Percentiles rank a stretch among this genome's conserved stretches.
Evolutionary conservation across 2,797 vertebrate species (phyloP).

Genomic region (Simalia tracyae): DNA sequence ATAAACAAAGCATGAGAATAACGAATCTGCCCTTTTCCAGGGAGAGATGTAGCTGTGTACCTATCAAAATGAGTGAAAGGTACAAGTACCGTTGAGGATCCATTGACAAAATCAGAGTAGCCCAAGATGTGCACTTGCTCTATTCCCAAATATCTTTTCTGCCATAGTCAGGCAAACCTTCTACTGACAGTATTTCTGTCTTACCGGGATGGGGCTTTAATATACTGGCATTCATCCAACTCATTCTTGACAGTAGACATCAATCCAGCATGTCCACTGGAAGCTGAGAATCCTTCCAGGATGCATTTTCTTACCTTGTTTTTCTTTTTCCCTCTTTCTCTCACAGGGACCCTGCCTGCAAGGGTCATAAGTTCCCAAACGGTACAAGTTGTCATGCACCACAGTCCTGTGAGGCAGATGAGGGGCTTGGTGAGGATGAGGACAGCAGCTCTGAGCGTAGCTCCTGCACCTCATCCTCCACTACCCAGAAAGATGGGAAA

Average conservation of each 20-base stretch:
- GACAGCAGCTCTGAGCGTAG: slow-evolving; percentile 98
- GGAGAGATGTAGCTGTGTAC: not conserved
- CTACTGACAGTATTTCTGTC: not conserved
- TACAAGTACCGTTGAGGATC: not conserved
- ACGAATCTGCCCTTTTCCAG: not conserved
- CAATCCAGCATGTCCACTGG: not conserved
- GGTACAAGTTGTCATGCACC: slow-evolving; percentile 87
- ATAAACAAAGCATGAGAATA: not conserved
- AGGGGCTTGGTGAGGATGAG: slow-evolving; percentile 91
- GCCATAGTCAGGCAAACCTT: no score
- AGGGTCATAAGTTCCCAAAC: slow-evolving; percentile 93
- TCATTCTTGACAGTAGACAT: not conserved
- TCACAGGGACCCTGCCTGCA: slow-evolving; percentile 91
- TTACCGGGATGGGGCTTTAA: not conserved
- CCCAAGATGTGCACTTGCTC: not conserved
- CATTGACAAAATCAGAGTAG: not conserved
- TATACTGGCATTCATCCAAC: not conserved
- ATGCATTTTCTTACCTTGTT: slow-evolving; percentile 1
- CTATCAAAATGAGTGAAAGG: not conserved
- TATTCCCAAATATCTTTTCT: not conserved
- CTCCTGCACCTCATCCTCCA: slow-evolving; percentile 95
- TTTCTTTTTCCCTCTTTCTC: not conserved
- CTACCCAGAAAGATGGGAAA: slow-evolving; percentile 96
- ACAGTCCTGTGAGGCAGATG: slow-evolving; percentile 87
- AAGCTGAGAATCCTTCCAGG: not conserved